phyloP scores from a whole-genome alignment of 1,140 invertebrate genomes.

The Zophobas atratus region DNA sequence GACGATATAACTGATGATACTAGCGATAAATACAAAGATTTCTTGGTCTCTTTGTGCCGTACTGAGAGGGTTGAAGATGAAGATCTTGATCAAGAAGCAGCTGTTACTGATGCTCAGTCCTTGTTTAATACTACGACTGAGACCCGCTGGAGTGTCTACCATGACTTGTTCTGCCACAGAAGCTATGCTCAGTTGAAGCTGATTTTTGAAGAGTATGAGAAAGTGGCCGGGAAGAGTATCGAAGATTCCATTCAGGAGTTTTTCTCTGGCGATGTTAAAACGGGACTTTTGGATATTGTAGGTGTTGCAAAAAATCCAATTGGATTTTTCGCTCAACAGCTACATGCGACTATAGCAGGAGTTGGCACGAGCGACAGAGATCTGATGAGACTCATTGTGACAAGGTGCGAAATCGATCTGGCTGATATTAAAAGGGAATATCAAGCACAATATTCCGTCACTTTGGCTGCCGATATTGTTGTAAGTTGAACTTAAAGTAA shows the following conservation, averaged over 20 bases:
- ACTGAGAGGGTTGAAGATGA: constrained; percentile 80
- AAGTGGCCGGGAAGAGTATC: constrained; percentile 75
- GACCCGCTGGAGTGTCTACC: constrained; percentile 91
- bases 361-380: constrained; percentile 88
- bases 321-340: constrained; percentile 87
- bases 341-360: constrained; percentile 90
- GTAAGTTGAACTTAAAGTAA: constrained; percentile 73
- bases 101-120: constrained; percentile 79
- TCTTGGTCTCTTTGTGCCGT: constrained; percentile 82
- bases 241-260: constrained; percentile 77
- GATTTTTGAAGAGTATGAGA: constrained; percentile 75
- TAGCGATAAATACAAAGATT: constrained; percentile 85
- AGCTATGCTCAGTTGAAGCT: constrained; percentile 82
- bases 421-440: constrained; percentile 89
- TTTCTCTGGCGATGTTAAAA: constrained; percentile 77
- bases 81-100: constrained; percentile 75
- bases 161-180: constrained; percentile 81
- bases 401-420: constrained; percentile 89
- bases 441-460: constrained; percentile 83
- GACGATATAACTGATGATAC: constrained; percentile 85
- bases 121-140: constrained; percentile 85
- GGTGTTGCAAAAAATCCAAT: constrained; percentile 86
- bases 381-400: constrained; percentile 88
- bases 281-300: constrained; percentile 77
- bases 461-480: constrained; percentile 85